These are phyloP conservation scores for Cosmia trapezina DNA, from an alignment of 2,888 invertebrate species.

Conservation along the genomic window DNA sequence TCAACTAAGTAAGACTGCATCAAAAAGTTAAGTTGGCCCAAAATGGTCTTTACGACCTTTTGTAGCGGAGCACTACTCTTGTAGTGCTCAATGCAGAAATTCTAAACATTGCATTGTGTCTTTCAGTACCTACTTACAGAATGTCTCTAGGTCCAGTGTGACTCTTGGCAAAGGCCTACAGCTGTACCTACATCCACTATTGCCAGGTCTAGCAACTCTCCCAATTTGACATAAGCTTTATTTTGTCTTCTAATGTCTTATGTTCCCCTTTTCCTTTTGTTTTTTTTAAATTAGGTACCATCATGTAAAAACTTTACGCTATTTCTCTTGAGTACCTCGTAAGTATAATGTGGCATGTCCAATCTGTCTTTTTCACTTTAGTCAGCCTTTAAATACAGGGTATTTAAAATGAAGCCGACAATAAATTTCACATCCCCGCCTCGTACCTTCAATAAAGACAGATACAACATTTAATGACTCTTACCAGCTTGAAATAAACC, in stretches of 20 bases:
- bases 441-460: constrained; percentile 14
- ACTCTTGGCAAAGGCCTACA: neutral
- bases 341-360: neutral
- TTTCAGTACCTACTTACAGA: neutral
- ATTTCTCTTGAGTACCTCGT: too few species aligned
- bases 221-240: neutral
- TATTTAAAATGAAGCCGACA: constrained; percentile 8
- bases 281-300: too few species aligned
- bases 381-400: constrained; percentile 1
- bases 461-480: constrained; percentile 3
- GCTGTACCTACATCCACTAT: neutral
- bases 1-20: too few species aligned
- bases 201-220: neutral
- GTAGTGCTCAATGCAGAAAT: too few species aligned
- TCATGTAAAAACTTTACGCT: too few species aligned
- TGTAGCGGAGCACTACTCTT: too few species aligned
- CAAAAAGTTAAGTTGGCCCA: too few species aligned
- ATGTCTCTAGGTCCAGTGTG: neutral
- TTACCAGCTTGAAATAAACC: neutral
- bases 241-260: neutral
- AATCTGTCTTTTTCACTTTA: neutral
- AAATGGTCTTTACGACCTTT: too few species aligned
- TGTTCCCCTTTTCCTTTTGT: neutral
- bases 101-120: neutral
- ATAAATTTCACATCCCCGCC: constrained; percentile 11